phyloP scores from a whole-genome alignment of 2,888 invertebrate genomes.

The Hemithea aestivaria region DNA sequence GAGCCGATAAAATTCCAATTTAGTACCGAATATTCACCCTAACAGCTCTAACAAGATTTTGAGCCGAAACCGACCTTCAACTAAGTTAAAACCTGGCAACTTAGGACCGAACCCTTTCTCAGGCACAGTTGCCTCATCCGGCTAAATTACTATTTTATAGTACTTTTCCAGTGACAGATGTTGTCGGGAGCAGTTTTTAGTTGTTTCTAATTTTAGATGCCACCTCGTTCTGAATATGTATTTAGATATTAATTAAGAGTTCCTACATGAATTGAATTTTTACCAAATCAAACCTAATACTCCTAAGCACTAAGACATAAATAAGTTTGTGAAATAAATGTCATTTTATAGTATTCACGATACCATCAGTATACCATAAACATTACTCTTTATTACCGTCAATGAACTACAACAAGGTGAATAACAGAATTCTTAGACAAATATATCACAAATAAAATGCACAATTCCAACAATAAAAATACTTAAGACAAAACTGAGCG shows the following conservation, averaged over 20 bases:
- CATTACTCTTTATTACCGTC: too few species aligned
- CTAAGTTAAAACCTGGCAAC: constrained; percentile 18
- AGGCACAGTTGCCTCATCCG: constrained; percentile 4
- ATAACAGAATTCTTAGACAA: constrained; percentile 2
- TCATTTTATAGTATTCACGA: too few species aligned
- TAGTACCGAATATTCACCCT: constrained; percentile 19
- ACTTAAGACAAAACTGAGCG: constrained; percentile 9
- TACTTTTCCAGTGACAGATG: background rate
- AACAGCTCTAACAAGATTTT: constrained; percentile 22
- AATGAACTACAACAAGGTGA: background rate
- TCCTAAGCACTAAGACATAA: too few species aligned
- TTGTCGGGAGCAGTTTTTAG: too few species aligned
- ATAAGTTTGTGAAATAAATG: too few species aligned
- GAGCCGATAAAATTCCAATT: constrained; percentile 29
- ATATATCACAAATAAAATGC: constrained; percentile 9
- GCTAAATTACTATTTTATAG: constrained; percentile 3
- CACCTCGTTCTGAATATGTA: too few species aligned
- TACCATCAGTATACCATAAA: too few species aligned
- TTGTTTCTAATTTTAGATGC: too few species aligned
- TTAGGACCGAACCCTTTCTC: constrained; percentile 10
- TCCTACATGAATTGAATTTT: too few species aligned
- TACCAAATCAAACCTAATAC: too few species aligned
- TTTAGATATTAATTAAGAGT: too few species aligned
- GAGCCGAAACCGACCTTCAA: constrained; percentile 16
- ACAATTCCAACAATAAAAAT: constrained; percentile 5